Percentiles rank a stretch among this genome's conserved stretches.
Evolutionary conservation across 2,797 vertebrate species (phyloP).

Genomic region (Orientallactaga sibirica): DNA sequence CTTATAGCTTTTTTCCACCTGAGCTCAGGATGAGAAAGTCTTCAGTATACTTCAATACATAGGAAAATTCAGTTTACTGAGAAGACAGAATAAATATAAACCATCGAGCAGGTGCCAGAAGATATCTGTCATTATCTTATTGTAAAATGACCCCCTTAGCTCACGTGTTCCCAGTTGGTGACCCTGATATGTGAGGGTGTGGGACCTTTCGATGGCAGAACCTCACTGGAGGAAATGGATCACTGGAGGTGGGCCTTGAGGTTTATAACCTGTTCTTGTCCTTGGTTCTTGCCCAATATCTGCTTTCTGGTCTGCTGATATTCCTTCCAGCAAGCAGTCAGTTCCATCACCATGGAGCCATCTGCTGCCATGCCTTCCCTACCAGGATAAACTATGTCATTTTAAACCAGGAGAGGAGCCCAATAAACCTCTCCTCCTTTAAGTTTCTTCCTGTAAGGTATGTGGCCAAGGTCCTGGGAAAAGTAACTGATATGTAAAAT

Average conservation of each 20-base stretch:
- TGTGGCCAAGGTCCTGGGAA: background rate
- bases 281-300: background rate
- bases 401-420: background rate
- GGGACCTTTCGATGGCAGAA: background rate
- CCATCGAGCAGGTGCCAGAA: background rate
- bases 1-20: background rate
- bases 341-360: background rate
- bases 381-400: background rate
- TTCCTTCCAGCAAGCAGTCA: background rate
- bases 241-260: background rate
- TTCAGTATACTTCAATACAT: background rate
- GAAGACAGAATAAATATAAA: background rate
- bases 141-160: background rate
- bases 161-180: background rate
- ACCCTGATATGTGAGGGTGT: background rate
- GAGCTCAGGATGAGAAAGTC: background rate
- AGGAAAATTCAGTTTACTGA: background rate
- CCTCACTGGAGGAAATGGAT: background rate
- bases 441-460: background rate
- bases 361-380: background rate
- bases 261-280: background rate
- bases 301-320: background rate
- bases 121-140: background rate
- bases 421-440: background rate
- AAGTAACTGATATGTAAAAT: background rate